Evolutionary conservation across 2,888 invertebrate species (phyloP).

Genomic region (Apamea anceps): DNA sequence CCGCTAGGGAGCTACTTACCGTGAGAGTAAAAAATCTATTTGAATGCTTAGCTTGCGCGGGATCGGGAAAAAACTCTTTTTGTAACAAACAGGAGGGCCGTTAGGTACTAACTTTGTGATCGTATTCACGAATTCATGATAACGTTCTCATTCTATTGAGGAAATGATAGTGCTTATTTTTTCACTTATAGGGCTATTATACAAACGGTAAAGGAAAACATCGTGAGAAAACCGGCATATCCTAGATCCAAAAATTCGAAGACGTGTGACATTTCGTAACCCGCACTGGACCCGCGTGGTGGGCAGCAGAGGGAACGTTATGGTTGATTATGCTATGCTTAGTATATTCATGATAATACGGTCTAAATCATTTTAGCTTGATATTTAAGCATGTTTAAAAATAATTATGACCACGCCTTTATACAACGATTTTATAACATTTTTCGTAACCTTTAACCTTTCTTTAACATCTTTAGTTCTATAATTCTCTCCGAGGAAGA

Average conservation of each 20-base stretch:
- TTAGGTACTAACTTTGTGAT: not conserved
- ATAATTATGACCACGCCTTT: not conserved
- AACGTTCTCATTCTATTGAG: not conserved
- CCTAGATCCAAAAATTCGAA: no score
- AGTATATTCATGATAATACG: no score
- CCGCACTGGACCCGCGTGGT: no score
- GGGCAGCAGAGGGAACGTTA: no score
- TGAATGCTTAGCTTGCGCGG: not conserved
- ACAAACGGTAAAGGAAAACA: no score
- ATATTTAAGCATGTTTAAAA: not conserved
- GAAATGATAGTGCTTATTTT: not conserved
- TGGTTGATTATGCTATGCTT: no score
- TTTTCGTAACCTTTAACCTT: not conserved
- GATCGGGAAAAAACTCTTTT: not conserved
- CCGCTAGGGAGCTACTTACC: conserved; percentile 3
- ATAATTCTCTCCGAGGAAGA: no score
- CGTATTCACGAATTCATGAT: not conserved
- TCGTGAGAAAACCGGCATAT: no score
- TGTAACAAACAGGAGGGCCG: not conserved
- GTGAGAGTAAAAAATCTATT: conserved; percentile 13
- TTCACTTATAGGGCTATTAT: not conserved
- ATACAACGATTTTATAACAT: not conserved
- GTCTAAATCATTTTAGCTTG: not conserved
- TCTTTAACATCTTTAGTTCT: not conserved
- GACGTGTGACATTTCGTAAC: no score